Conservation (phyloP, 23 tunicate species). For the Halocynthia aurantium region DNA sequence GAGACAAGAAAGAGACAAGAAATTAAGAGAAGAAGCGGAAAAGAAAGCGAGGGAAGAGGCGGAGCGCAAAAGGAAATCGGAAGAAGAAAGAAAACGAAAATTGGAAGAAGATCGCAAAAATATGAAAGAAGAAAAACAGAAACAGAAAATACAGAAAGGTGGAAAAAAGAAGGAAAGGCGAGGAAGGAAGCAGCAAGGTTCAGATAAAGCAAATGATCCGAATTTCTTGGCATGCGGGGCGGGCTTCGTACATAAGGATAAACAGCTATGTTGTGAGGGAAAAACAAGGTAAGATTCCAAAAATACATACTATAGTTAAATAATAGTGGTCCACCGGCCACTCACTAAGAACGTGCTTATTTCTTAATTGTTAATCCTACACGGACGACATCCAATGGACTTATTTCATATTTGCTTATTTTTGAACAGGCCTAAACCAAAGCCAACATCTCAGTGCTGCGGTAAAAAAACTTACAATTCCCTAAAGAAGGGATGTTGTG, state of each 20-base stretch:
- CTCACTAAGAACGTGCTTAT: too few species aligned
- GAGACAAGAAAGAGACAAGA: not conserved
- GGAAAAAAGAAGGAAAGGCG: not conserved
- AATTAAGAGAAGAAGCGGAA: constrained; percentile 11
- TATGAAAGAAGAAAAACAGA: not conserved
- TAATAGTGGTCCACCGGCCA: too few species aligned
- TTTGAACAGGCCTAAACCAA: not conserved
- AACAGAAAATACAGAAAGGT: not conserved
- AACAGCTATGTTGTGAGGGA: constrained; percentile 12
- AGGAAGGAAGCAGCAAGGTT: not conserved
- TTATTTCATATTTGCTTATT: too few species aligned
- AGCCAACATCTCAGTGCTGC: not conserved
- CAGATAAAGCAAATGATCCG: not conserved
- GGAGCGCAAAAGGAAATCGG: not conserved
- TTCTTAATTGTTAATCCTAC: too few species aligned
- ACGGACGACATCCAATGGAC: too few species aligned
- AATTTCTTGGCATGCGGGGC: constrained; percentile 5
- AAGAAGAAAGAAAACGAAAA: constrained; percentile 11
- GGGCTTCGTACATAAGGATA: constrained; percentile 10
- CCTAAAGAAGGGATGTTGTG: not conserved
- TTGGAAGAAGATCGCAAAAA: constrained; percentile 6
- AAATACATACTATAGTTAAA: too few species aligned
- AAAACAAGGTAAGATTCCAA: not conserved
- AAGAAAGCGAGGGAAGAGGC: not conserved
- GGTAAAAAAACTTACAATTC: constrained; percentile 2